Evolutionary conservation across 2,113 vertebrate genomes (phyloP).

Genomic region (Proteles cristata): DNA sequence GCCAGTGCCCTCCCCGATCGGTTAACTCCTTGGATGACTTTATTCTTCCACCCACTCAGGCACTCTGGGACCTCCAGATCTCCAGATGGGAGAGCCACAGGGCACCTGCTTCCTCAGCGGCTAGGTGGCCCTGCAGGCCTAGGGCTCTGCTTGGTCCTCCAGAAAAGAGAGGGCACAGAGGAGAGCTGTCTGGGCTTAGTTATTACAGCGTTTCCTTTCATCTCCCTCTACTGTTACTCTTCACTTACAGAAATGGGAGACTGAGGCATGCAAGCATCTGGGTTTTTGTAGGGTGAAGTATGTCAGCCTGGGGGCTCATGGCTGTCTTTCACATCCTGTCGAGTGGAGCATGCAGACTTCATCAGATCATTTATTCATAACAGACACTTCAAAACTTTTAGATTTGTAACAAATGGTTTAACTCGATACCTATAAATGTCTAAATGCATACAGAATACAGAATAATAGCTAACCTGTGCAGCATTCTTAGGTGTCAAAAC

Average conservation of each 20-base stretch:
- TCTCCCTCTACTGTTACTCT: not conserved
- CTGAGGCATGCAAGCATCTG: not conserved
- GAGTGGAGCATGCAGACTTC: not conserved
- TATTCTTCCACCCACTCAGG: not conserved
- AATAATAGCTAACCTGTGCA: not conserved
- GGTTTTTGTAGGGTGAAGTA: not conserved
- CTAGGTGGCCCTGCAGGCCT: too few species aligned
- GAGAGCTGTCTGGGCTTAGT: not conserved
- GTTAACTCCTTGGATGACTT: not conserved
- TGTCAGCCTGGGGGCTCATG: fast-evolving
- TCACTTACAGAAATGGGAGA: not conserved
- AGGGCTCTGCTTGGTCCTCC: not conserved
- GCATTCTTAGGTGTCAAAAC: not conserved
- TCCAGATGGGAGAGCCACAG: not conserved
- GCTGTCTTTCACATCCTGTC: not conserved
- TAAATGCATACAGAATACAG: not conserved
- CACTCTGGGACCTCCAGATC: not conserved
- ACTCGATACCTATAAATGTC: not conserved
- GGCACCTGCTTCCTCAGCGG: not conserved
- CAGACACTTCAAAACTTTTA: not conserved
- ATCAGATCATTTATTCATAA: not conserved
- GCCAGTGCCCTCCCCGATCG: not conserved
- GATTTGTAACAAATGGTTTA: not conserved
- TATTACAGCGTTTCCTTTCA: too few species aligned
- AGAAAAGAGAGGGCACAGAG: not conserved